Conservation (phyloP, 2,113 vertebrate species). For the Oophaga pumilio region DNA sequence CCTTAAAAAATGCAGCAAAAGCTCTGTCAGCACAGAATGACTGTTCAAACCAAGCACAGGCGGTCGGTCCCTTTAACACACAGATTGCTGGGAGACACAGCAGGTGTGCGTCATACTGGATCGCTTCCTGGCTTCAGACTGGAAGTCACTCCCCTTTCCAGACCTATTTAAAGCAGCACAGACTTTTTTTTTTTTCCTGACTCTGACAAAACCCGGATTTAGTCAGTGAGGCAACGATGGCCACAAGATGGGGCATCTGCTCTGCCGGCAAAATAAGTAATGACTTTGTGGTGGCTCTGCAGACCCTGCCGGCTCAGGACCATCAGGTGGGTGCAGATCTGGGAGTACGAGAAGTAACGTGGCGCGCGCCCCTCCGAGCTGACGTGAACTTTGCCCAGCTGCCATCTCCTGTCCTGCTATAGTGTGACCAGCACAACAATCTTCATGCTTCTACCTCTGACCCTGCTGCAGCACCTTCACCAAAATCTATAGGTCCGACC, state of each 20-base stretch:
- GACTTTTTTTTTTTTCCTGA: background rate
- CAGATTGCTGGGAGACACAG: background rate
- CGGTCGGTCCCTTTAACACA: background rate
- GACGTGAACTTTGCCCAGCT: background rate
- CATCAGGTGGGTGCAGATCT: conserved; percentile 75
- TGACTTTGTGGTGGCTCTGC: conserved; percentile 79
- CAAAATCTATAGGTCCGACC: background rate
- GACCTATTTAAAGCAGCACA: background rate
- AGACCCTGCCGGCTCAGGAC: conserved; percentile 73
- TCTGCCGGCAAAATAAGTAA: conserved; percentile 78
- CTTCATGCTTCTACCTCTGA: background rate
- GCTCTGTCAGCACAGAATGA: too few relatives aligned
- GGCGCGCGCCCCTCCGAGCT: background rate
- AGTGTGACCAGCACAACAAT: background rate
- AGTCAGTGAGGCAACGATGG: conserved; percentile 65
- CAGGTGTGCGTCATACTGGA: background rate
- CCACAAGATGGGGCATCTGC: conserved; percentile 81
- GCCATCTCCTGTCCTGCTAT: background rate
- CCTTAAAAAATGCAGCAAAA: too few relatives aligned
- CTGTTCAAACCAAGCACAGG: too few relatives aligned
- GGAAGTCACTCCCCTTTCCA: background rate
- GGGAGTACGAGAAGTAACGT: background rate
- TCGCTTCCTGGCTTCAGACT: background rate
- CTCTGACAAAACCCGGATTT: background rate
- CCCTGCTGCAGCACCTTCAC: too few relatives aligned